These are phyloP conservation scores for Oryzias melastigma DNA, from an alignment of 2,113 vertebrate species.

Conservation along the genomic window DNA sequence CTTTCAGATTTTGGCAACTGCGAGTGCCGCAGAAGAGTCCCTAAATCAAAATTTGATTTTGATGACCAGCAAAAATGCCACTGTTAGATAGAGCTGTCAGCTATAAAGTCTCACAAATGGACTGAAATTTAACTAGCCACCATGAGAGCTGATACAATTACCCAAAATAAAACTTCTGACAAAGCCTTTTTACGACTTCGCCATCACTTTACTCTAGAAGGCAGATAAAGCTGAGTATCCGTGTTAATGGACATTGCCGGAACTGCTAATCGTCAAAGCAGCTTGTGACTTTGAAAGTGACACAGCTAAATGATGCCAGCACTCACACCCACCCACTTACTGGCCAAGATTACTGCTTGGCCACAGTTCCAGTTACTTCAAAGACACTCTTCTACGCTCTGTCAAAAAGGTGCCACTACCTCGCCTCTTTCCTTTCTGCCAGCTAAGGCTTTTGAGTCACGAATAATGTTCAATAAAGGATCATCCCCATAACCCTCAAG, in stretches of 20 bases:
- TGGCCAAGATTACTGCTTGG: conserved; percentile 33
- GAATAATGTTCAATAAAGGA: no score
- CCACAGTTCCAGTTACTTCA: conserved; percentile 50
- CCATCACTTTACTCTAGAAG: not conserved
- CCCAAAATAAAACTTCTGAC: not conserved
- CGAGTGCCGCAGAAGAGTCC: conserved; percentile 32
- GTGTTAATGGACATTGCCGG: conserved; percentile 57
- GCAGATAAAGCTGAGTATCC: conserved; percentile 34
- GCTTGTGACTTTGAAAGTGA: conserved; percentile 55
- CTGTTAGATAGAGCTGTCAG: conserved; percentile 21
- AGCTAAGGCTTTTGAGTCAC: no score
- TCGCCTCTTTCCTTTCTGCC: not conserved
- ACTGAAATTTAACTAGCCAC: conserved; percentile 19
- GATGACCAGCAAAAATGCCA: conserved; percentile 45
- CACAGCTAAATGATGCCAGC: conserved; percentile 54
- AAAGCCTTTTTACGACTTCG: not conserved
- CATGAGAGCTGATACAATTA: conserved; percentile 6
- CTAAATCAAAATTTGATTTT: conserved; percentile 30
- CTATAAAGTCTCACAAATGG: conserved; percentile 38
- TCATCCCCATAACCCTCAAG: no score
- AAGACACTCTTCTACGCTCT: conserved; percentile 29
- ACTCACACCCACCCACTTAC: conserved; percentile 47
- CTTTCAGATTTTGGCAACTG: conserved; percentile 51
- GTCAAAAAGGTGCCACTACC: conserved; percentile 16
- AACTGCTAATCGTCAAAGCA: conserved; percentile 62